These are phyloP conservation scores for Dreissena rostriformis DNA, from an alignment of 1,140 invertebrate genomes.

Conservation along the genomic window DNA sequence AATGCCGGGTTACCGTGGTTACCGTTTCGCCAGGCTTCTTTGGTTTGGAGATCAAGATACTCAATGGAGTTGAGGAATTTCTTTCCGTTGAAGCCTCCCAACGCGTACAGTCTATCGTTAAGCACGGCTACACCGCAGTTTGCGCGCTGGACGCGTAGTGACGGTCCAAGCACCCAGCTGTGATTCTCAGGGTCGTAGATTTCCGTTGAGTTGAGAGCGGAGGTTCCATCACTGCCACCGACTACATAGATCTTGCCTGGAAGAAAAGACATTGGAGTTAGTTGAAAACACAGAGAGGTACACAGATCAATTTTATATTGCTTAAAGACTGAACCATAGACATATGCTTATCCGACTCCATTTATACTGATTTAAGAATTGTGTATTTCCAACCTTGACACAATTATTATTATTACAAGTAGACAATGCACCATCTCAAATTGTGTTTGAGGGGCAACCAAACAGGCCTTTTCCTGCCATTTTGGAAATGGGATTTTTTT, in stretches of 20 bases:
- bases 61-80: constrained; percentile 92
- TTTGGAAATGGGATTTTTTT: too few species aligned
- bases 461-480: too few species aligned
- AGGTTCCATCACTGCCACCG: constrained; percentile 83
- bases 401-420: too few species aligned
- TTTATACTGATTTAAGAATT: too few species aligned
- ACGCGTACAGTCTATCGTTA: constrained; percentile 86
- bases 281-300: too few species aligned
- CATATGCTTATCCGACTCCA: too few species aligned
- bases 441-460: too few species aligned
- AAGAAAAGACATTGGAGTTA: neutral
- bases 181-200: constrained; percentile 90
- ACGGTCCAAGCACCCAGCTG: constrained; percentile 90
- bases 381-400: too few species aligned
- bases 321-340: too few species aligned
- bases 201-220: constrained; percentile 91
- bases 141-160: constrained; percentile 93
- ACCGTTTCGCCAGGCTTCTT: constrained; percentile 62
- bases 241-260: constrained; percentile 83
- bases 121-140: constrained; percentile 91
- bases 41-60: constrained; percentile 77
- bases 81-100: constrained; percentile 93
- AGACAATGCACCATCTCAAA: too few species aligned
- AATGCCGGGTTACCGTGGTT: neutral
- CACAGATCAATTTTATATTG: too few species aligned